These are phyloP conservation scores for Amaurobius ferox DNA, from an alignment of 2,888 invertebrate species.

Conservation along the genomic window DNA sequence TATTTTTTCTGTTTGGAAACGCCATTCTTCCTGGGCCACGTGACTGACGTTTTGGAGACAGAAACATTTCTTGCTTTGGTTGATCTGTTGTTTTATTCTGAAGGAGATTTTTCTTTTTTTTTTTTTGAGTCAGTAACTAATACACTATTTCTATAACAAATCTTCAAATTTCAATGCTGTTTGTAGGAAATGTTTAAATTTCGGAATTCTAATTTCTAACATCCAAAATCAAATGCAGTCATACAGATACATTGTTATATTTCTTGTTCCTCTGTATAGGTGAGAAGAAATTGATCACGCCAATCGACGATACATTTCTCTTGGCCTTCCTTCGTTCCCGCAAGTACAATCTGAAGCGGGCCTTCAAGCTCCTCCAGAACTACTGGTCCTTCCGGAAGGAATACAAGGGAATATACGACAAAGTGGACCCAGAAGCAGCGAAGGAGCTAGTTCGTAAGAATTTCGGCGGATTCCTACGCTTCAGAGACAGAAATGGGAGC, in stretches of 20 bases:
- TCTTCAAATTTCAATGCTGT: too few relatives aligned
- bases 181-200: not conserved
- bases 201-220: not conserved
- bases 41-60: too few relatives aligned
- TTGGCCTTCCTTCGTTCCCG: constrained; percentile 87
- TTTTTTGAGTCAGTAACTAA: too few relatives aligned
- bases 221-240: not conserved
- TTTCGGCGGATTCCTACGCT: constrained; percentile 21
- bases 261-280: constrained; percentile 23
- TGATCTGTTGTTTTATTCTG: too few relatives aligned
- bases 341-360: constrained; percentile 88
- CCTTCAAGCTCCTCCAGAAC: constrained; percentile 77
- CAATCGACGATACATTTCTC: constrained; percentile 78
- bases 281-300: constrained; percentile 25
- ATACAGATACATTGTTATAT: not conserved
- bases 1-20: too few relatives aligned
- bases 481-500: constrained; percentile 34
- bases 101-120: too few relatives aligned
- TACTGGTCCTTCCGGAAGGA: constrained; percentile 50
- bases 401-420: constrained; percentile 36
- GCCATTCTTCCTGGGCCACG: too few relatives aligned
- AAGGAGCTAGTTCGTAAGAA: constrained; percentile 22
- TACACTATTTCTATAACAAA: too few relatives aligned
- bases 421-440: not conserved
- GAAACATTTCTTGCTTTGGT: too few relatives aligned